These are phyloP conservation scores for Vultur gryphus DNA, from an alignment of 2,797 vertebrate genomes.

Conservation along the genomic window DNA sequence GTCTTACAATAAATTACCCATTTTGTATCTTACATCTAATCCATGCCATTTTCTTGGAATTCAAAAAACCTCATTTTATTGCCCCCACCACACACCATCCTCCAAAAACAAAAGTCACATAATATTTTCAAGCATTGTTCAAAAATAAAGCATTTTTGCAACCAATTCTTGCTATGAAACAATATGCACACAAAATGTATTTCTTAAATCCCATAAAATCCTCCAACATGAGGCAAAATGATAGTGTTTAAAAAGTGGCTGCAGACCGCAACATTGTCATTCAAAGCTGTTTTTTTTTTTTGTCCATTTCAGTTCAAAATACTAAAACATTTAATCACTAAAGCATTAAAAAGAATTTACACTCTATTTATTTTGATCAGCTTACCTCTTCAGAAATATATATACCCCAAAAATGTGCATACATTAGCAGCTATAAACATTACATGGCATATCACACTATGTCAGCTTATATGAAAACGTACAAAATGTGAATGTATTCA, in stretches of 20 bases:
- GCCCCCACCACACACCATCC: constrained; percentile 87
- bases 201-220: constrained; percentile 80
- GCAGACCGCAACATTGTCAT: constrained; percentile 74
- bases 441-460: constrained; percentile 90
- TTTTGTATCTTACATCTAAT: constrained; percentile 86
- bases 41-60: constrained; percentile 89
- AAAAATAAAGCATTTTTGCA: constrained; percentile 93
- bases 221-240: constrained; percentile 81
- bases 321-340: constrained; percentile 88
- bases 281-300: constrained; percentile 74
- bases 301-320: constrained; percentile 84
- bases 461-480: constrained; percentile 98
- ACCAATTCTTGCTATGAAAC: constrained; percentile 90
- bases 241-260: constrained; percentile 77
- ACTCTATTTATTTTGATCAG: constrained; percentile 83
- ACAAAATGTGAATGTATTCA: constrained; percentile 98
- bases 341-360: constrained; percentile 90
- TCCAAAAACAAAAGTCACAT: constrained; percentile 85
- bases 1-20: constrained; percentile 90
- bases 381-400: constrained; percentile 97
- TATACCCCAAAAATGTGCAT: constrained; percentile 94
- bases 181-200: constrained; percentile 87
- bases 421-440: constrained; percentile 95
- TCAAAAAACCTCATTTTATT: constrained; percentile 87
- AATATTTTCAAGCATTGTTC: constrained; percentile 89